Evolutionary conservation across 2,888 invertebrate genomes (phyloP), one percentile per base, ranked within the genome.

Genomic region (Aleiodes alternator): DNA sequence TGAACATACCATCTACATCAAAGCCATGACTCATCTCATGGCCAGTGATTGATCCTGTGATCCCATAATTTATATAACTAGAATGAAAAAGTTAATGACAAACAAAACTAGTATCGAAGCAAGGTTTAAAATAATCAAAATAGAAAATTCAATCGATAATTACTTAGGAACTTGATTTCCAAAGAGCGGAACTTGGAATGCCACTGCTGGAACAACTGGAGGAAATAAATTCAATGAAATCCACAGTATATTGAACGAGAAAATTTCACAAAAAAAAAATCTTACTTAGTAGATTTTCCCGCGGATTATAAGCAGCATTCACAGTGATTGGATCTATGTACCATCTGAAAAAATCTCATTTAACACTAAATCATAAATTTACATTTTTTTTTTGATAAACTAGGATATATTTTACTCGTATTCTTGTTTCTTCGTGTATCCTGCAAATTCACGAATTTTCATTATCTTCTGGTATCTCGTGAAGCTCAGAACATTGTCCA

Each of bases 401-500:
- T 34, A 34, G 6, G 6, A 34, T 0, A 34, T 34, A 34, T 34
- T 4, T 34, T 4, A 34, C 34, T 34, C 34, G 4, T 4, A 4
- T 34, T 6, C 34, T 34, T 34, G 5, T 34, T 34, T 34, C n/a
- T 51, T 14, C 51, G 4, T 8, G 51, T 51, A 12, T 14, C 12
- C 51, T 51, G 3, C 14, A 51, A 14, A 51, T 12, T 51, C 14
- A 51, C 12, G 51, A 51, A 51, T 14, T 51, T 51, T 14, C 51
- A 4, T 4, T 51, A n/a, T 51, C 8, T 51, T 51, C 51, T 51
- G 4, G 51, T 51, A 51, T 51, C 51, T 12, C 51, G 5, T 51
- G 51, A 94, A 57, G 95, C 51, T 51, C 11, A 51, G 48, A 48
- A 68, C 23, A 53, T 80, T 80, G 48, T 78, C 79, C 11, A 80